Base-by-base conservation (phyloP, 1,140 invertebrate genomes). In the Microplitis mediator region DNA sequence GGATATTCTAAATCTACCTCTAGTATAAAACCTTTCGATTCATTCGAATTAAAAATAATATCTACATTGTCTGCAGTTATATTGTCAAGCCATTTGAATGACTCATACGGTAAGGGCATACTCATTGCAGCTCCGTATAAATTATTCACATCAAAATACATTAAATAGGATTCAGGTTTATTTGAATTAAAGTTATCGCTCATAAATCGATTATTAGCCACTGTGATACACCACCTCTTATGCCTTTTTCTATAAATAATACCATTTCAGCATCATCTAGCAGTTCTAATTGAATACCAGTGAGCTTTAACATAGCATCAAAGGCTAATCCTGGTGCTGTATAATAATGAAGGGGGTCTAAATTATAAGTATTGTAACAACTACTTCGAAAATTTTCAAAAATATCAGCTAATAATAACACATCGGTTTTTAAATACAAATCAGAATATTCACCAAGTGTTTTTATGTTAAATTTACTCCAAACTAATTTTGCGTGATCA, bases 61-160 rank as follows among this genome's bases (percentile, higher is more conserved):
- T 11, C 9, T 16, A 61, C 23, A 32, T 61, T 32, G 4, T 61
- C 58, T 1, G 3, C 4, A 39, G 8, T 39, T 6, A 14, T 52
- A 32, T 74, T 9, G 50, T 76, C 69, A 23, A 84, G 51, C 84
- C 86, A 90, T 77, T 84, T 62, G 82, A 89, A 90, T 23, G 79
- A 73, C 32, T 71, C 69, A 36, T 74, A 76, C 36, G 87, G 69
- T 75, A 77, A 72, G 85, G 36, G 36, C 36, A 39, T 77, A 13
- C 77, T 83, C 86, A 89, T 87, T n/a, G 84, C 83, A 69, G 76
- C 84, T 13, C 88, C 89, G 84, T 90, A 90, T 63, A 89, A 76
- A 82, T 90, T 90, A 77, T 89, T 89, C n/a, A 80, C 82, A 85
- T 89, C 88, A 31, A 85, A 80, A 79, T 89, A 89, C n/a, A 79